Evolutionary conservation across 2,113 vertebrate species (phyloP), one percentile per base, ranked within the genome.

Genomic region (Chionis minor): DNA sequence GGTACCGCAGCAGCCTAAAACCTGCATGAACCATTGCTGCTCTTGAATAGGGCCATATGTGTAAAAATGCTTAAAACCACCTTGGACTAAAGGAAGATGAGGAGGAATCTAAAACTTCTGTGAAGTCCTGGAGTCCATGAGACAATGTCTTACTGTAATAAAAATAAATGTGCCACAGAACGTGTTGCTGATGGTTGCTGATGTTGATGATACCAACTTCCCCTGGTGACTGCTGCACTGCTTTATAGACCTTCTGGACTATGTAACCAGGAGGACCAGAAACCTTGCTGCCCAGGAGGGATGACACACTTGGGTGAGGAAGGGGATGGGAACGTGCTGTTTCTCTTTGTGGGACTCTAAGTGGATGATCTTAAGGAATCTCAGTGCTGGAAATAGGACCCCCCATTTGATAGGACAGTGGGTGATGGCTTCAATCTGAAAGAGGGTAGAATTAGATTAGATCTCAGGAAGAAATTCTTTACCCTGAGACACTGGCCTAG

Each of bases 151-250:
- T 11, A 30, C 8, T 30, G 20, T 7, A 28, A 54, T 54, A 54
- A 24, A 67, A 73, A 12, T 24, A 33, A 78, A 26, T 10, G 17
- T 17, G 19, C 6, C 38, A 72, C 3, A 17, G 23, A 73, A 35
- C 16, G 5, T 61, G 44, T 18, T 2, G 0, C 21, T 67, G 51
- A 1, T 1, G 7, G 9, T n/a, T n/a, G n/a, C n/a, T n/a, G n/a
- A n/a, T n/a, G n/a, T n/a, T n/a, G n/a, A n/a, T 27, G 23, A 38
- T 14, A 6, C 5, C 3, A 10, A 3, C 24, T 80, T 86, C 18
- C 18, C 7, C 26, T 56, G 52, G 40, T 55, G 32, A 33, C 4
- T 28, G 40, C 51, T 71, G 27, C 3, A 2, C 2, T 42, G 47
- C 40, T 86, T 63, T 18, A 22, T 6, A 58, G 30, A 44, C 24